Base-by-base conservation (phyloP, 2,888 invertebrate genomes). In the Strigamia transsilvanica region DNA sequence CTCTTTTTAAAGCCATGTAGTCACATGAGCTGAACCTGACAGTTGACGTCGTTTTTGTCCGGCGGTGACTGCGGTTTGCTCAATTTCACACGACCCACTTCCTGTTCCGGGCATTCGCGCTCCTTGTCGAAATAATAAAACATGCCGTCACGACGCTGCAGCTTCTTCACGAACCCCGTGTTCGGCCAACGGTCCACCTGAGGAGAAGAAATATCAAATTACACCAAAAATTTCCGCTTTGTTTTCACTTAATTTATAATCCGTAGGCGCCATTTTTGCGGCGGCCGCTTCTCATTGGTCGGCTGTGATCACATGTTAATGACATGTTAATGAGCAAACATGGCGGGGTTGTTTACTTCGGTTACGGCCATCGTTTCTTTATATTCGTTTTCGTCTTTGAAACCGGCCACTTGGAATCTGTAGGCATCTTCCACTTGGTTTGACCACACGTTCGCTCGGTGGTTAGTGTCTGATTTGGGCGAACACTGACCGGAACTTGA, bases 401-500 rank as follows among this genome's bases (percentile, higher is more conserved):
- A 81, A n/a, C 81, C 81, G n/a, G 81, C 81, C 34, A 81, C 32
- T 41, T 81, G 81, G 73, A 81, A 81, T 18, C 81, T 15, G 41
- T 81, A 81, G 2, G 81, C 81, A 12, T 81, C 81, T 73, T 81
- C 81, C 0, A 81, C 81, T 27, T 34, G 15, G 21, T n/a, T 27
- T 12, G 27, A 38, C 81, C 81, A 81, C 13, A 42, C 23, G 23
- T 18, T 79, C 0, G 79, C 79, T 12, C 79, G 79, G 56, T 56
- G 21, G 18, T n/a, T 4, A 51, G 15, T 51, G 21, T 21, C 56
- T 9, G 1, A 2, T 56, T 56, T 56, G 2, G 56, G 56, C 7
- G 56, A 5, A 9, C 9, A 0, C n/a, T 21, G 21, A 56, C 56
- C 56, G 18, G 56, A 56, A 18, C 21, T 56, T 9, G 56, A 2